Conservation (phyloP, 2,113 vertebrate species). For the Dermatemys mawii region DNA sequence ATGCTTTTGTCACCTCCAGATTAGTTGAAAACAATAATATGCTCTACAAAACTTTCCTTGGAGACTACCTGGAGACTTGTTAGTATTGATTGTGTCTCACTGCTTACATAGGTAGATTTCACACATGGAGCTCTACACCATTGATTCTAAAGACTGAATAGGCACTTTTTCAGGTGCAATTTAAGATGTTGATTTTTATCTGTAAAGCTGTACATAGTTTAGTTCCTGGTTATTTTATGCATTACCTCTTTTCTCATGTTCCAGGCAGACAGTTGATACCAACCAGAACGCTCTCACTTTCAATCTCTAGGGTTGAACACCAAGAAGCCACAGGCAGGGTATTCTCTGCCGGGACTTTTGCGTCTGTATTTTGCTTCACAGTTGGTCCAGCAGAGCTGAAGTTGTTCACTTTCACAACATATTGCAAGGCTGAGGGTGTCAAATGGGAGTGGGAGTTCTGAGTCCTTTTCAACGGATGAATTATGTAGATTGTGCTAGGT, state of each 20-base stretch:
- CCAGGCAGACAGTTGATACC: neutral
- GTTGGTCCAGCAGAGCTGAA: neutral
- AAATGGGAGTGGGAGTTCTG: neutral
- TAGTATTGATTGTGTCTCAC: neutral
- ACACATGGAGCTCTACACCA: neutral
- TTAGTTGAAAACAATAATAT: neutral
- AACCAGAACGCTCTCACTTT: neutral
- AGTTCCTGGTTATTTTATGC: neutral
- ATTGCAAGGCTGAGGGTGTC: neutral
- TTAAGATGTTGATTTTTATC: neutral
- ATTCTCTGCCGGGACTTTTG: neutral
- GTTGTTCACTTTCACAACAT: neutral
- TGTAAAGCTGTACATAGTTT: neutral
- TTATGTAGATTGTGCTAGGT: neutral
- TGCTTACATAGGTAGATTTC: neutral
- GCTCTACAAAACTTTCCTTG: neutral
- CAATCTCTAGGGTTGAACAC: neutral
- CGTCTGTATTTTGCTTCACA: neutral
- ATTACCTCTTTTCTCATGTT: neutral
- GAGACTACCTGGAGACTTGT: neutral
- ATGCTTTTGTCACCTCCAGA: neutral
- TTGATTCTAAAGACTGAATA: neutral
- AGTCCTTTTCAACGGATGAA: neutral
- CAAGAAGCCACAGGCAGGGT: neutral
- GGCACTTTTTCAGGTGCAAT: neutral